Conservation (phyloP, 1,140 invertebrate species). For the Pogonomyrmex barbatus region DNA sequence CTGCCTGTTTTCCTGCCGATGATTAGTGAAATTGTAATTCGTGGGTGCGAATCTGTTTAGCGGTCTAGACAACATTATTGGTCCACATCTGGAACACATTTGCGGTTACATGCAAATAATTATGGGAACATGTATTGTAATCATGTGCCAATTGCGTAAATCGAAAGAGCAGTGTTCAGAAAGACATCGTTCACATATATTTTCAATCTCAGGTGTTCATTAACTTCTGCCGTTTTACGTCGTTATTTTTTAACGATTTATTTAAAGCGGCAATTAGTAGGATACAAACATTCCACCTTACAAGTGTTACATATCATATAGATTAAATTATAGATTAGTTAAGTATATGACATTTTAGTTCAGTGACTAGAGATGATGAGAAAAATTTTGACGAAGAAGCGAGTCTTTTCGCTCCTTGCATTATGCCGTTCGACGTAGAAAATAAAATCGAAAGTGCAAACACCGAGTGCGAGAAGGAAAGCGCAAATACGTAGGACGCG, state of each 20-base stretch:
- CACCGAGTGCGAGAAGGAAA: neutral
- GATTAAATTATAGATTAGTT: constrained; percentile 9
- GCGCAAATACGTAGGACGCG: neutral
- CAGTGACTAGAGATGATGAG: constrained; percentile 14
- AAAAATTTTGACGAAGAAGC: neutral
- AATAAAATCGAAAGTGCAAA: neutral
- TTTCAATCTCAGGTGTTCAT: neutral
- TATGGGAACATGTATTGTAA: neutral
- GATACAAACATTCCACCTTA: constrained; percentile 19
- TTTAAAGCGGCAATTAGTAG: constrained; percentile 38
- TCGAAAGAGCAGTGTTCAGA: neutral
- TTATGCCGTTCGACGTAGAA: neutral
- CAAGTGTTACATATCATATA: constrained; percentile 26
- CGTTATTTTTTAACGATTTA: neutral
- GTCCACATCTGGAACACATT: constrained; percentile 65
- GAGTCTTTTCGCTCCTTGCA: neutral
- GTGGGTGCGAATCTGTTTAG: constrained; percentile 47
- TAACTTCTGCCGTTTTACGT: neutral
- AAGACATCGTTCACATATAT: neutral
- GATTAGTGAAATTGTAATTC: constrained; percentile 63
- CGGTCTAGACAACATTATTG: constrained; percentile 56
- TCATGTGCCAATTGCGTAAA: constrained; percentile 17
- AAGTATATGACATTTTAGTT: constrained; percentile 8
- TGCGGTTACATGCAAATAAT: constrained; percentile 44
- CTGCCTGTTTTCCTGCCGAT: constrained; percentile 55